Evolutionary conservation across 2,797 vertebrate genomes (phyloP).

Genomic region (Halcyon smyrnensis): DNA sequence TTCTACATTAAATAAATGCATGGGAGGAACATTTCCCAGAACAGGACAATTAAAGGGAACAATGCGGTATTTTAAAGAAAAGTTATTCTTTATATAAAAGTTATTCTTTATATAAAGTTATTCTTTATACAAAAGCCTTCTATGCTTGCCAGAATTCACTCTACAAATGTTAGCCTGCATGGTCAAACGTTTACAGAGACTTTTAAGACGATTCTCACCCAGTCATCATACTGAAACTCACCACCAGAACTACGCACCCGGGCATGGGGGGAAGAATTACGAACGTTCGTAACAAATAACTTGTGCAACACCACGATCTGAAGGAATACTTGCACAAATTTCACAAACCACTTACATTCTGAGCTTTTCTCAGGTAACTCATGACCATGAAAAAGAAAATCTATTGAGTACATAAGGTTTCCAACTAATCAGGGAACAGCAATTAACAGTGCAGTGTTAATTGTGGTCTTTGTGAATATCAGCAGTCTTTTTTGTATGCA

Average conservation of each 20-base stretch:
- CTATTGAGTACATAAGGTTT: not conserved
- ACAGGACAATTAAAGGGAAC: not conserved
- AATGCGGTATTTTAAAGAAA: not conserved
- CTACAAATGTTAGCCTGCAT: not conserved
- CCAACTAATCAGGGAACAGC: not conserved
- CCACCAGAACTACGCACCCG: not conserved
- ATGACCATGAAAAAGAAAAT: slow-evolving; percentile 16
- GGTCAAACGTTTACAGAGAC: not conserved
- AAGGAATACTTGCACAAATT: not conserved
- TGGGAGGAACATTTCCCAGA: not conserved
- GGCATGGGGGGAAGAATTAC: not conserved
- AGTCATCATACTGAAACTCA: not conserved
- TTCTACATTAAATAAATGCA: not conserved
- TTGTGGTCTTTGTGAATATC: slow-evolving; percentile 1
- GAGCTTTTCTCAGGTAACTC: not conserved
- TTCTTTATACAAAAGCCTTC: too few species aligned
- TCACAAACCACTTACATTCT: not conserved
- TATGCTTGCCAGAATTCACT: too few species aligned
- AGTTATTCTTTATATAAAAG: not conserved
- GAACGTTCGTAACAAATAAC: not conserved
- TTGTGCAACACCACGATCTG: not conserved
- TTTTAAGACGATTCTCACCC: not conserved
- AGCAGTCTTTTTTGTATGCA: not conserved
- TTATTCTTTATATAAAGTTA: too few species aligned
- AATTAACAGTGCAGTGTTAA: slow-evolving; percentile 4